Base-by-base conservation (phyloP, 2,888 invertebrate species). In the Monoplex corrugatus region DNA sequence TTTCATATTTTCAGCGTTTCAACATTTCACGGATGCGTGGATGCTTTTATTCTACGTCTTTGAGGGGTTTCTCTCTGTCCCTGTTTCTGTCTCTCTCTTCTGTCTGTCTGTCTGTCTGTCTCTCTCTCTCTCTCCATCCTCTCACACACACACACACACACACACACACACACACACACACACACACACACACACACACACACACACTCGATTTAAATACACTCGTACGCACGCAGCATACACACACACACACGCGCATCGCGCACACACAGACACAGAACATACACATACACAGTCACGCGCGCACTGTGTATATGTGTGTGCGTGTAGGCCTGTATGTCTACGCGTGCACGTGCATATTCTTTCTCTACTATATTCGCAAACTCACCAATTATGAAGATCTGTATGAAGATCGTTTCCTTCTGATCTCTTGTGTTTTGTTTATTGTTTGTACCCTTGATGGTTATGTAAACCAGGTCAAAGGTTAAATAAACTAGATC, bases 121-220 rank as follows among this genome's bases (percentile, higher is more conserved):
- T 8, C 23, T 63, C 63, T 16, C 23, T 63, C 63, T 63, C 63
- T 23, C 63, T 28, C 28, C 8, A 23, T 28, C 28, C 63, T 63
- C 63, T 63, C 63, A 23, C 63, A 23, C 63, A 23, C 63, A 23
- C 13, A 16, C 63, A 23, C 63, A 23, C 63, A 23, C 63, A 23
- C 63, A 16, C 63, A 16, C 63, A 63, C 63, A 63, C 63, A 63
- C 63, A 63, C 63, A 63, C 63, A 63, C 63, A 63, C 63, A 63
- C 63, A 63, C 63, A 63, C 23, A 63, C 63, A 63, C 63, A 63
- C 63, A 23, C 63, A 63, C 63, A 63, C 63, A 63, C 63, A 63
- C 63, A 63, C 63, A 16, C 35, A 10, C 38, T n/a, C n/a, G n/a
- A n/a, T n/a, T n/a, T n/a, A n/a, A n/a, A n/a, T n/a, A 72, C 72